Evolutionary conservation across 2,888 invertebrate genomes (phyloP).

Genomic region (Dasysyrphus albostriatus): DNA sequence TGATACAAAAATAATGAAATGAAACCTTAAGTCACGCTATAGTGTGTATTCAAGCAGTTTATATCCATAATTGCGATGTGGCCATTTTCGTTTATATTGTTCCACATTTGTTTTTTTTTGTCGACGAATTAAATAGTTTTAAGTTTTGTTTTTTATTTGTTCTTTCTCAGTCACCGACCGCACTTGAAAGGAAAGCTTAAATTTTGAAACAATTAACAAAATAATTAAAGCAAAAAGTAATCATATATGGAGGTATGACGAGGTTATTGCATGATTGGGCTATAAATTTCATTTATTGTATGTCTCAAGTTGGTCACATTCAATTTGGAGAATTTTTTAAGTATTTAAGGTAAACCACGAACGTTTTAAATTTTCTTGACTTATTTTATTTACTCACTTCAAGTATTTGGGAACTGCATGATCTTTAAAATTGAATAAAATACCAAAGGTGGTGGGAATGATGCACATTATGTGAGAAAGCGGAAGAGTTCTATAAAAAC

Average conservation of each 20-base stretch:
- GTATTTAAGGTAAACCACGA: neutral
- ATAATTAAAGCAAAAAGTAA: neutral
- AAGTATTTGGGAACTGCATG: no score
- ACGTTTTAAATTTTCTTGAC: neutral
- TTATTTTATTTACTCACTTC: neutral
- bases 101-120: neutral
- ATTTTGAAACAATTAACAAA: constrained; percentile 3
- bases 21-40: constrained; percentile 14
- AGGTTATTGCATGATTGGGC: neutral
- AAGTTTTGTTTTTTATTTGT: neutral
- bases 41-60: constrained; percentile 17
- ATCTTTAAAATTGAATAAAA: no score
- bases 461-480: no score
- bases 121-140: constrained; percentile 6
- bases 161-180: neutral
- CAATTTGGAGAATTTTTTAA: neutral
- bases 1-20: neutral
- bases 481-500: no score
- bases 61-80: neutral
- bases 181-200: neutral
- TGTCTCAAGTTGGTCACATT: neutral
- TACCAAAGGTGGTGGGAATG: no score
- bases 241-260: neutral
- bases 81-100: neutral
- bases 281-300: neutral